Conservation (phyloP, 2,797 vertebrate genomes). For the Diglossa cyanea region DNA sequence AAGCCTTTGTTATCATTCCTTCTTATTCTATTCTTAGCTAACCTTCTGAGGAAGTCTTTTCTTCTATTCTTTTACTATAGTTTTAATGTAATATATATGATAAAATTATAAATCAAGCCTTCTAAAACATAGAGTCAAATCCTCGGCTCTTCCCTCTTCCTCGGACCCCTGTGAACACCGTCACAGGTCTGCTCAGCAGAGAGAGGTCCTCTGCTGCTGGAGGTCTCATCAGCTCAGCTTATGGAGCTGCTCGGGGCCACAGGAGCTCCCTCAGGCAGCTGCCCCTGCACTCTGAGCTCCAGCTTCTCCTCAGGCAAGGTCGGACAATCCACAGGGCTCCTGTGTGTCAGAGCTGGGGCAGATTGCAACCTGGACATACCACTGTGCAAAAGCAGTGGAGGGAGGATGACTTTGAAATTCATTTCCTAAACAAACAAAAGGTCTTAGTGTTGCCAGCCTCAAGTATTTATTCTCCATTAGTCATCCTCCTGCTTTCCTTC, state of each 20-base stretch:
- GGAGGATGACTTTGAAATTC: not conserved
- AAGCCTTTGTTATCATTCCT: too few species aligned
- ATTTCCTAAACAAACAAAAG: not conserved
- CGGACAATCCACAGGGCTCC: not conserved
- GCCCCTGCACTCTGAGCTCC: not conserved
- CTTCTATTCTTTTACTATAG: too few species aligned
- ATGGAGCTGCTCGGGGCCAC: not conserved
- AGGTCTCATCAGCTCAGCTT: not conserved
- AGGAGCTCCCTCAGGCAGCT: not conserved
- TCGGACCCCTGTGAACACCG: fast-evolving
- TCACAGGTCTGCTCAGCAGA: not conserved
- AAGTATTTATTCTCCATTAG: not conserved
- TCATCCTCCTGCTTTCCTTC: not conserved
- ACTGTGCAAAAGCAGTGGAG: not conserved
- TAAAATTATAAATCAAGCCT: too few species aligned
- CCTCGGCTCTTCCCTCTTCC: too few species aligned
- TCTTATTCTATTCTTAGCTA: too few species aligned
- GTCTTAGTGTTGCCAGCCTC: not conserved
- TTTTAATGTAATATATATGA: too few species aligned
- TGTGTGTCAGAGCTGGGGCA: not conserved
- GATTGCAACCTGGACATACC: not conserved
- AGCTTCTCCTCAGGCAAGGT: not conserved
- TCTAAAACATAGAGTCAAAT: too few species aligned
- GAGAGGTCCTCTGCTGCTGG: not conserved
- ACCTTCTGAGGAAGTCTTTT: too few species aligned